Percentiles rank a stretch among this genome's conserved stretches.
Conservation (phyloP, 2,888 invertebrate genomes). For the Protonemura montana region DNA sequence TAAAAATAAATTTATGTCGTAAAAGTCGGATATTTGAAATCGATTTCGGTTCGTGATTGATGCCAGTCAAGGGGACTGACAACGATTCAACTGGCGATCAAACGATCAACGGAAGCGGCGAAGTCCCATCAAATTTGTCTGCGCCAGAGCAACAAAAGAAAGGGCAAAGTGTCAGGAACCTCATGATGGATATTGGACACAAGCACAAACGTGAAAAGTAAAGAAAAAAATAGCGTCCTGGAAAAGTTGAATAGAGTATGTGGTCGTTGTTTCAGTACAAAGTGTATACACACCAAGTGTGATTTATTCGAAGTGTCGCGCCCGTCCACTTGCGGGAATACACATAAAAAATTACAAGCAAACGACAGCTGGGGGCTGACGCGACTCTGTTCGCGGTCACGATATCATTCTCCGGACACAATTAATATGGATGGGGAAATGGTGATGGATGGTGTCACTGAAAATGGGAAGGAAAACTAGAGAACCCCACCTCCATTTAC, state of each 20-base stretch:
- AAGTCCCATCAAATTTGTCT: slow-evolving; percentile 20
- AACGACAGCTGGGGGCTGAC: slow-evolving; percentile 18
- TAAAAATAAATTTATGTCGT: background rate
- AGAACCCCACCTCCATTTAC: background rate
- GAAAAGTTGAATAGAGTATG: background rate
- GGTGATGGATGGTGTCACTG: background rate
- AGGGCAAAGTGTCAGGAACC: slow-evolving; percentile 24
- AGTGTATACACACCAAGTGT: background rate
- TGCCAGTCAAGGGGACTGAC: background rate
- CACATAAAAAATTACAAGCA: slow-evolving; percentile 13
- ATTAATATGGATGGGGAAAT: slow-evolving; percentile 7
- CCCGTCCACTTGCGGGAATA: slow-evolving; percentile 27
- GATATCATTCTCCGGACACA: background rate
- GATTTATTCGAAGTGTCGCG: slow-evolving; percentile 14
- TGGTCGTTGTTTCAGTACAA: background rate
- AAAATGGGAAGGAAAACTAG: background rate
- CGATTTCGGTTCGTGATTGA: background rate
- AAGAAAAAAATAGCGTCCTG: slow-evolving; percentile 13
- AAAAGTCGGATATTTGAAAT: slow-evolving; percentile 13
- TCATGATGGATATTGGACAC: slow-evolving; percentile 24
- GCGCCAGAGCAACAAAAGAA: slow-evolving; percentile 13
- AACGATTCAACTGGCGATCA: slow-evolving; percentile 10
- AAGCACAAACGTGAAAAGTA: background rate
- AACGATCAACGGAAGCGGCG: slow-evolving; percentile 13
- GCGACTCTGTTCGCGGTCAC: background rate